Evolutionary conservation across 2,888 invertebrate genomes (phyloP), one percentile per base, ranked within the genome.

Genomic region (Polia nebulosa): DNA sequence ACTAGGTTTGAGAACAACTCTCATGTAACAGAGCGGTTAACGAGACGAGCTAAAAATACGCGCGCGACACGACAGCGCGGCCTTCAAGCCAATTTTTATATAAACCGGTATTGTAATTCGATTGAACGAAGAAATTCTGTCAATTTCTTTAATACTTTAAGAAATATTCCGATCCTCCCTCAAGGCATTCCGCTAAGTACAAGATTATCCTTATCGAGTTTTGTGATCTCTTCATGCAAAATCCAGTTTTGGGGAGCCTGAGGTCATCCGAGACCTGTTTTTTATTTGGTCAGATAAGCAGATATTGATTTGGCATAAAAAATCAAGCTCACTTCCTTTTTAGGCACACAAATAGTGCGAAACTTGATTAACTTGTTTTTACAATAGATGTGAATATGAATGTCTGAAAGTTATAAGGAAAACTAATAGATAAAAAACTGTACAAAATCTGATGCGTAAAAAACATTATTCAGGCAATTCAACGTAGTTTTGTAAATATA

Each of bases 61-160:
- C 72, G 82, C 76, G 72, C 83, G 80, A 81, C 87, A 85, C 85
- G 83, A 80, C 80, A 81, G 41, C 76, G 66, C 74, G 89, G 80
- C 89, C 89, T 89, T 89, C 88, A 81, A 62, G 59, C 60, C 81
- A 77, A 80, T 81, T 84, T 87, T 87, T 81, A 80, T 78, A 81
- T 62, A 73, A 76, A 80, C 66, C 74, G 57, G 68, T 78, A 80
- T 80, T 71, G 74, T 72, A 75, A 82, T 73, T 62, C 61, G 61
- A 76, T 73, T 76, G 68, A 56, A 75, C 63, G 63, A 56, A 78
- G 66, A 81, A 77, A 60, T 59, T 63, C 55, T 49, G 60, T 13
- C 61, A 68, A 64, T 60, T 58, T 58, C 47, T 63, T 60, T 36
- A 52, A 70, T 80, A 70, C 57, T 56, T 56, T 49, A 59, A 44